phyloP scores from a whole-genome alignment of 2,797 vertebrate species.

The Huso huso region DNA sequence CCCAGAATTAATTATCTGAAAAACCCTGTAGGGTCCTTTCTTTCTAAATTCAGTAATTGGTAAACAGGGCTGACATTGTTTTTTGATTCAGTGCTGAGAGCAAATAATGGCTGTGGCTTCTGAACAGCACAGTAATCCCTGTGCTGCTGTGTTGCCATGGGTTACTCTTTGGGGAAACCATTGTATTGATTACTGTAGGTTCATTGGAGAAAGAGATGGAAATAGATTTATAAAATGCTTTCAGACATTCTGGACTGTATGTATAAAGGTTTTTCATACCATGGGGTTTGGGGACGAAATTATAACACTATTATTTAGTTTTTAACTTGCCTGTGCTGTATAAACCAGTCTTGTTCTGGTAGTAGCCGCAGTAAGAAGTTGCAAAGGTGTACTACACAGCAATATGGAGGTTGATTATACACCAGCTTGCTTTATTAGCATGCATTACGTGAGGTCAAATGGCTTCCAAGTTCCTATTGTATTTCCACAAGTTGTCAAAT shows the following conservation, averaged over 20 bases:
- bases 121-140: not conserved
- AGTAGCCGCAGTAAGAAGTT: too few species aligned
- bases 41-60: constrained; percentile 25
- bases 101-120: not conserved
- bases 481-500: too few species aligned
- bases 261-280: too few species aligned
- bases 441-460: too few species aligned
- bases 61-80: constrained; percentile 45
- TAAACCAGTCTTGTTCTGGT: too few species aligned
- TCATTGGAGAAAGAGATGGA: not conserved
- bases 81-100: not conserved
- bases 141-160: not conserved
- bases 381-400: too few species aligned
- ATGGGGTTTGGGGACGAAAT: too few species aligned
- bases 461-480: too few species aligned
- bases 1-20: constrained; percentile 34
- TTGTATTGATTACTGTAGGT: not conserved
- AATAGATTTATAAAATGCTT: not conserved
- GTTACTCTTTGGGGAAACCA: constrained; percentile 3
- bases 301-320: too few species aligned
- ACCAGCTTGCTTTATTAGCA: too few species aligned
- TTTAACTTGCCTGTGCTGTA: too few species aligned
- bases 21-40: constrained; percentile 15
- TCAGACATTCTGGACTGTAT: not conserved
- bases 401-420: too few species aligned